Base-by-base conservation (phyloP, 1,140 invertebrate species). In the Musca vetustissima region DNA sequence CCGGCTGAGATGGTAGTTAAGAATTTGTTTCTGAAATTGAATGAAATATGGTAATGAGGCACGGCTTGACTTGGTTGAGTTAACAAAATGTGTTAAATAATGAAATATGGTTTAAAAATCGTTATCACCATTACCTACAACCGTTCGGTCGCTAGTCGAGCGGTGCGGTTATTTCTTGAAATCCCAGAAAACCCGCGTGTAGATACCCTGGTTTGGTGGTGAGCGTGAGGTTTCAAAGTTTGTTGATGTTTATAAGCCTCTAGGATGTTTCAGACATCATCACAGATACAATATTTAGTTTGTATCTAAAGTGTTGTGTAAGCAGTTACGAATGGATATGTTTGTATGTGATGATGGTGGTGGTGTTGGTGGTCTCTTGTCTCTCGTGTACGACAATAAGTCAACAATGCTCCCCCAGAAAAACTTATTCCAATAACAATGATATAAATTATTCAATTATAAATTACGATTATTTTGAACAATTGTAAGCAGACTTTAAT, bases 391-490 rank as follows among this genome's bases (percentile, higher is more conserved):
- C n/a, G 53, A 7, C 24, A 57, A 24, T 28, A 15, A 61, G 36
- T 32, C 21, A 57, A 36, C 28, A 36, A 36, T 43, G 4, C 8
- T 24, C 15, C 28, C 28, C 4, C n/a, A n/a, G 4, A 0, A 36
- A 36, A 61, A 61, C 57, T 59, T 28, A 19, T 43, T 19, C 32
- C 21, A 61, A 52, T 19, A 52, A 61, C 28, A 61, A 61, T 61
- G 57, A 61, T 61, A 36, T 43, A 61, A 61, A 61, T 61, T 61
- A 61, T 61, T 61, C 57, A 61, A 61, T 61, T 61, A 61, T 43
- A 61, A 61, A 61, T 61, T 61, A 61, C 28, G 57, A 36, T 61
- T 61, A 61, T 61, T 43, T 61, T 19, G 11, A 61, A 61, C 57
- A 61, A 61, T 36, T 61, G 57, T 61, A 61, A 61, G 57, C 32